These are phyloP conservation scores for Julus scandinavius DNA, from an alignment of 2,888 invertebrate genomes.

Conservation along the genomic window DNA sequence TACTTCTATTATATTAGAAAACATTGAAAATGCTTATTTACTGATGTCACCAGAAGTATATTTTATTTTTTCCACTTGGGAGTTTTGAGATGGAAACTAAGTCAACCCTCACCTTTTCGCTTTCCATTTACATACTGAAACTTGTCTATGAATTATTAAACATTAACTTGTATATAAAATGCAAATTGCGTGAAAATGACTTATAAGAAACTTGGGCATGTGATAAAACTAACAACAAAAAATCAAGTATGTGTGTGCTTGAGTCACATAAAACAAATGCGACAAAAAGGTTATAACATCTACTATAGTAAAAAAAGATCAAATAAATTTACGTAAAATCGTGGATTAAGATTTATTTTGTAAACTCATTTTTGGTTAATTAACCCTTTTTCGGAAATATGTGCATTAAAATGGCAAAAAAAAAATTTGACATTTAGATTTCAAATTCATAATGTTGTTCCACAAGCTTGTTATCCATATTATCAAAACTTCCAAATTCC, in stretches of 20 bases:
- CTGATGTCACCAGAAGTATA: not conserved
- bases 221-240: not conserved
- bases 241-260: not conserved
- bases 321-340: too few species aligned
- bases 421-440: too few species aligned
- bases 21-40: conserved; percentile 27
- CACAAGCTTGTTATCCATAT: too few species aligned
- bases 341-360: too few species aligned
- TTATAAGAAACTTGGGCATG: not conserved
- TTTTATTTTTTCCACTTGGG: not conserved
- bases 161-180: not conserved
- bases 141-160: not conserved
- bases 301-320: too few species aligned
- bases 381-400: too few species aligned
- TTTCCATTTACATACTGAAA: not conserved
- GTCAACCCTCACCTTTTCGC: not conserved
- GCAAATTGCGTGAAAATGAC: not conserved
- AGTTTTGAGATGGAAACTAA: not conserved
- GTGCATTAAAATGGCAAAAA: too few species aligned
- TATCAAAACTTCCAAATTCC: too few species aligned
- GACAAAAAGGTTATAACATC: not conserved
- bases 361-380: too few species aligned
- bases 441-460: too few species aligned
- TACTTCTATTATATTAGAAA: not conserved
- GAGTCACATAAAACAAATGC: not conserved